Percentiles rank a stretch among this genome's conserved stretches.
These are phyloP conservation scores for Patella vulgata DNA, from an alignment of 1,140 invertebrate genomes.

Conservation along the genomic window DNA sequence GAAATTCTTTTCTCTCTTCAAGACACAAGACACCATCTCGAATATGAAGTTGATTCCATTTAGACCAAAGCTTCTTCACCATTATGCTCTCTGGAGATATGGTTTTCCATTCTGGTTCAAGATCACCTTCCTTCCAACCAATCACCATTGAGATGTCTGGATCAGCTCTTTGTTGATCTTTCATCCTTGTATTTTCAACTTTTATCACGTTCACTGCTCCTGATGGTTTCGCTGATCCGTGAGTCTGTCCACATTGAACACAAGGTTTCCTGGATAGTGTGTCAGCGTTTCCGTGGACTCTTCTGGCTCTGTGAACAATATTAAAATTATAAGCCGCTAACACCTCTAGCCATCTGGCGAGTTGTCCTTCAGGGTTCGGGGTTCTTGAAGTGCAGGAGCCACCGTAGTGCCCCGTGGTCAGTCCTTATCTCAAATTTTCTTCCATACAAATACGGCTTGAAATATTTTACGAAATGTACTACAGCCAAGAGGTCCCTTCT, in stretches of 20 bases:
- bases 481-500: too few relatives aligned
- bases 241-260: slow-evolving; percentile 7
- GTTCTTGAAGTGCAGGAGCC: slow-evolving; percentile 43
- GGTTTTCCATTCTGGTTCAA: slow-evolving; percentile 20
- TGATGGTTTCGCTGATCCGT: not conserved
- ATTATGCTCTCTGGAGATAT: slow-evolving; percentile 6
- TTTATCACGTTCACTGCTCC: not conserved
- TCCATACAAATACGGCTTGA: too few relatives aligned
- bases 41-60: slow-evolving; percentile 29
- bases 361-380: slow-evolving; percentile 32
- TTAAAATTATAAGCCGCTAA: too few relatives aligned
- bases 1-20: slow-evolving; percentile 28
- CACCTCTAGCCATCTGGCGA: too few relatives aligned
- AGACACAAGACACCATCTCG: slow-evolving; percentile 23
- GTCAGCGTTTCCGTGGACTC: slow-evolving; percentile 50
- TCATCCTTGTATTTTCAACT: not conserved
- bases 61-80: slow-evolving; percentile 24
- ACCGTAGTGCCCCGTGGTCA: slow-evolving; percentile 38
- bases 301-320: too few relatives aligned
- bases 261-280: slow-evolving; percentile 34
- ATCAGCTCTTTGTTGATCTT: slow-evolving; percentile 14
- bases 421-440: too few relatives aligned
- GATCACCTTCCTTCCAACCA: not conserved
- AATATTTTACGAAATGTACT: too few relatives aligned
- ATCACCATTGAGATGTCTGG: slow-evolving; percentile 10